Evolutionary conservation across 23 tunicate species (phyloP).

Genomic region (Aplidium turbinatum): DNA sequence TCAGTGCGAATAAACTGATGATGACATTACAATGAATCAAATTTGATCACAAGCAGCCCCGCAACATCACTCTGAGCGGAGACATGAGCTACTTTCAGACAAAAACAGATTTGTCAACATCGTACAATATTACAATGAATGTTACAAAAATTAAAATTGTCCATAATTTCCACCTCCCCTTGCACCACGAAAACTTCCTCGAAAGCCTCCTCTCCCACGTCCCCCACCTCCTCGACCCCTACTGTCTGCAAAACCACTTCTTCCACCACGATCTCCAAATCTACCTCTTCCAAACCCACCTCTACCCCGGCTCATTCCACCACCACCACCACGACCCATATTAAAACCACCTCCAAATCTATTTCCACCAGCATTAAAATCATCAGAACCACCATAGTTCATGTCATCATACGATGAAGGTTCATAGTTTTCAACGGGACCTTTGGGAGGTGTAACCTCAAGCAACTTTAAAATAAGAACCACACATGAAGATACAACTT

Average conservation of each 20-base stretch:
- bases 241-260: conserved; percentile 40
- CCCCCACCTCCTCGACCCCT: conserved; percentile 62
- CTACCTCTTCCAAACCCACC: conserved; percentile 63
- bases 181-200: conserved; percentile 51
- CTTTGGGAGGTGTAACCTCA: conserved; percentile 83
- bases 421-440: conserved; percentile 71
- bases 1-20: too few species aligned
- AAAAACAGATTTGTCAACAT: too few species aligned
- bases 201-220: conserved; percentile 59
- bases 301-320: conserved; percentile 23
- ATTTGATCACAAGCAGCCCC: too few species aligned
- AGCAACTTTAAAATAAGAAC: conserved; percentile 80
- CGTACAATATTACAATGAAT: too few species aligned
- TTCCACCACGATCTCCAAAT: conserved; percentile 43
- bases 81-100: too few species aligned
- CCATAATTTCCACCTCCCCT: conserved; percentile 45
- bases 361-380: conserved; percentile 46
- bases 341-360: conserved; percentile 48
- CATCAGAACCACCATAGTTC: conserved; percentile 40
- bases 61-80: too few species aligned
- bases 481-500: conserved; percentile 73
- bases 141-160: too few species aligned
- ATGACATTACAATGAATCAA: too few species aligned
- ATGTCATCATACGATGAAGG: conserved; percentile 50
- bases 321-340: conserved; percentile 54